Conservation (phyloP, 2,113 vertebrate species). For the Lathamus discolor region DNA sequence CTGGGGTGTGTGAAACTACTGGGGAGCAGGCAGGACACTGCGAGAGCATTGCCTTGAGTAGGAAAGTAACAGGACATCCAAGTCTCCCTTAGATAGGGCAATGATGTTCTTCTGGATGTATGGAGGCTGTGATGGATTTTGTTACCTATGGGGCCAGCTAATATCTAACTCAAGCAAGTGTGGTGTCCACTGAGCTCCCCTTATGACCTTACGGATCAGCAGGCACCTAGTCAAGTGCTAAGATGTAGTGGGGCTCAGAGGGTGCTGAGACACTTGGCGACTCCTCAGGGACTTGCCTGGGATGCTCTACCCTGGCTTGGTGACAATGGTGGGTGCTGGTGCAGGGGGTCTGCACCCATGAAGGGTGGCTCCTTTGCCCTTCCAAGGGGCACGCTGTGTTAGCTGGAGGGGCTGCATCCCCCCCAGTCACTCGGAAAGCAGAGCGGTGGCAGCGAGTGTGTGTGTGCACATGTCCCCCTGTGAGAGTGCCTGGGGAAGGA, state of each 20-base stretch:
- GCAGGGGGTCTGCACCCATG: neutral
- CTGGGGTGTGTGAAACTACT: neutral
- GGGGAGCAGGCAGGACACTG: neutral
- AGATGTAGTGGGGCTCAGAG: neutral
- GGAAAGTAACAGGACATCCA: neutral
- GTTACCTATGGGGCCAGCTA: neutral
- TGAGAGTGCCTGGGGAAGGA: neutral
- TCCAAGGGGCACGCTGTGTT: neutral
- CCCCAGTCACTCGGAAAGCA: neutral
- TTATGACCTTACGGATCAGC: neutral
- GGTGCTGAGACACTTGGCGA: neutral
- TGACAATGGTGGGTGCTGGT: neutral
- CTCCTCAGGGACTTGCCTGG: neutral
- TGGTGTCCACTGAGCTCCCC: neutral
- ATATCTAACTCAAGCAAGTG: rapidly evolving
- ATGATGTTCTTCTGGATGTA: neutral
- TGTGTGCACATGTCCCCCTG: neutral
- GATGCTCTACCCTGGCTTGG: rapidly evolving
- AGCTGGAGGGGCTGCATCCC: neutral
- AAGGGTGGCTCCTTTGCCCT: neutral
- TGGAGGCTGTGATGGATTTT: neutral
- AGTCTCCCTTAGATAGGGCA: neutral
- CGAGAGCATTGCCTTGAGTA: neutral
- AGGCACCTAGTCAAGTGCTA: neutral
- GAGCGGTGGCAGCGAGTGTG: neutral